Base-by-base conservation (phyloP, 2,797 vertebrate genomes). In the Mormyrus hasselquistii region DNA sequence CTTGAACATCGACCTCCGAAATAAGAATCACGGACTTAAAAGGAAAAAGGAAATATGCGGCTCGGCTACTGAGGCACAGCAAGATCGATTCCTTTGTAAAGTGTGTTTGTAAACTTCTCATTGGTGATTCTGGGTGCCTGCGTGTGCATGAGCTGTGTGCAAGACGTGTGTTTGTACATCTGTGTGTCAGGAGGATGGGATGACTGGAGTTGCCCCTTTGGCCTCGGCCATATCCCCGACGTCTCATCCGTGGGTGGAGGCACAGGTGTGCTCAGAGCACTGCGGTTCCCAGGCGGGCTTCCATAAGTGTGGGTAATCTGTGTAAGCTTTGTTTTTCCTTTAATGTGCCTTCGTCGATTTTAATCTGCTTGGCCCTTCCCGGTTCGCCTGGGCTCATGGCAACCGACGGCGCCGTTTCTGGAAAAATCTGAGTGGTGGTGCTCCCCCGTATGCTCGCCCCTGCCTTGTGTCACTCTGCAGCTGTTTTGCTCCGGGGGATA, bases 111-210 rank as follows among this genome's bases (percentile, higher is more conserved):
- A 16, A 16, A 16, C 52, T 53, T 16, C 52, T 16, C 14, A 16
- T 59, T 22, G 7, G 0, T 86, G 38, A 89, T 29, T 90, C 34
- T 73, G 82, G 49, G n/a, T 44, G 65, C 76, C 87, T 76, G 86
- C 87, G 82, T 88, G 85, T 29, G 79, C 52, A 1, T 55, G 16
- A 9, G 49, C 14, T 73, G n/a, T 49, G 22, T 49, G 7, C 4
- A 41, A 8, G 10, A 19, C 19, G 12, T 8, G 49, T 82, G 88
- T 19, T 4, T 79, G 65, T 82, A 50, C 25, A 29, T 38, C 87
- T 73, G 88, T 91, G 87, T n/a, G 6, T 14, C 1, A 73, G 69
- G 69, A 2, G 69, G 69, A 41, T 38, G 12, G 34, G 12, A 16
- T 7, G 14, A 14, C 69, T n/a, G n/a, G n/a, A 59, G 57, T 5